These are phyloP conservation scores for Heteronetta atricapilla DNA, from an alignment of 2,113 vertebrate species.

Conservation along the genomic window DNA sequence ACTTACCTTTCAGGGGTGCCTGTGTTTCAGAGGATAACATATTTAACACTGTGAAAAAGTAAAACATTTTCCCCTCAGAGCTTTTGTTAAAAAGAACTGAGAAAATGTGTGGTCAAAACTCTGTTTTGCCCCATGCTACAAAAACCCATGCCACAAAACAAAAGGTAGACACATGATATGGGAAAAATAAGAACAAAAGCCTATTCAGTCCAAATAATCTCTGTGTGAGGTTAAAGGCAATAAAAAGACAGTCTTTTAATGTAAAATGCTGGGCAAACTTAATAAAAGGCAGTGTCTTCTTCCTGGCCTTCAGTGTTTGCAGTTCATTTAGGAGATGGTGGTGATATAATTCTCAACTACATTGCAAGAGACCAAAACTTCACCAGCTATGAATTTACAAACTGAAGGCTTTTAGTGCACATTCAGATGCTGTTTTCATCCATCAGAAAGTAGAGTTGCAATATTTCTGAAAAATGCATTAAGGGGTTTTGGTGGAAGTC, in stretches of 20 bases:
- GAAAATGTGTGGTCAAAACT: neutral
- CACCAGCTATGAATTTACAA: constrained; percentile 24
- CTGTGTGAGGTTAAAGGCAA: neutral
- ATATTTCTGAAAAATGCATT: constrained; percentile 58
- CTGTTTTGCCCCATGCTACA: neutral
- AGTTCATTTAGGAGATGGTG: neutral
- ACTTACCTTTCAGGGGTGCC: neutral
- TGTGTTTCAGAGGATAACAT: neutral
- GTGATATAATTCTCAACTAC: neutral
- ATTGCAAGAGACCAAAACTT: neutral
- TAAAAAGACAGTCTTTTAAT: neutral
- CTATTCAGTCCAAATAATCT: neutral
- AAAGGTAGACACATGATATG: neutral
- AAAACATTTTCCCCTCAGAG: neutral
- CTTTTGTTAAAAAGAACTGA: neutral
- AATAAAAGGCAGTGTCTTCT: neutral
- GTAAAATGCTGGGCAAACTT: neutral
- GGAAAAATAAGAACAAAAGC: neutral
- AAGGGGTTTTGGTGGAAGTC: constrained; percentile 22
- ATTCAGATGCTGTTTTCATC: constrained; percentile 27
- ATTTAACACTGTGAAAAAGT: neutral
- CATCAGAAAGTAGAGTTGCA: neutral
- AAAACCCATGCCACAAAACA: neutral
- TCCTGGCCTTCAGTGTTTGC: neutral
- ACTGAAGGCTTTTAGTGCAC: neutral